These are phyloP conservation scores for Zygogramma bicolorata DNA, from an alignment of 2,888 invertebrate genomes.

Conservation along the genomic window DNA sequence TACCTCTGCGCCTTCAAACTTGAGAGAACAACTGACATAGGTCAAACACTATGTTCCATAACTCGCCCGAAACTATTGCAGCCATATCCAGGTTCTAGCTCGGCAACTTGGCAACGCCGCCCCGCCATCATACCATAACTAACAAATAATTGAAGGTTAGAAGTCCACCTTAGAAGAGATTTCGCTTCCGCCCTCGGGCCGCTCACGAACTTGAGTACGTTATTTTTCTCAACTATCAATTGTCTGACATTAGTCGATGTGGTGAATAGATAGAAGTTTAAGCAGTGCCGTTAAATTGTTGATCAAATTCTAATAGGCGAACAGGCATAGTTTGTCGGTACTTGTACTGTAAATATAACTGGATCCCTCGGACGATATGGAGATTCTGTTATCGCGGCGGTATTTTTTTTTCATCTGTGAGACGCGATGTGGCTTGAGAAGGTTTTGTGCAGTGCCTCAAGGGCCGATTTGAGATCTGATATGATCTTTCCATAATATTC, in stretches of 20 bases:
- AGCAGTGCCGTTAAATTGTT: constrained; percentile 19
- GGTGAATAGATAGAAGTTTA: constrained; percentile 32
- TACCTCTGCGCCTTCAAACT: too few relatives aligned
- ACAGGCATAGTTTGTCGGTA: neutral
- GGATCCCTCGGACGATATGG: neutral
- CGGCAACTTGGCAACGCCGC: neutral
- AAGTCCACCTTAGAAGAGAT: constrained; percentile 41
- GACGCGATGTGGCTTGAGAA: too few relatives aligned
- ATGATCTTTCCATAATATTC: too few relatives aligned
- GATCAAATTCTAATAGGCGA: constrained; percentile 15
- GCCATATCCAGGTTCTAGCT: neutral
- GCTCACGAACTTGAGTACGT: constrained; percentile 42
- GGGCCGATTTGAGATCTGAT: too few relatives aligned
- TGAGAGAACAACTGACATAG: too few relatives aligned
- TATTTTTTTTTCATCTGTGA: neutral
- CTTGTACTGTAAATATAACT: constrained; percentile 7
- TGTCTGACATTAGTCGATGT: constrained; percentile 43
- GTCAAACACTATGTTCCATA: too few relatives aligned
- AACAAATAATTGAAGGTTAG: constrained; percentile 50
- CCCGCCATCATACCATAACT: constrained; percentile 40
- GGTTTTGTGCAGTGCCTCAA: too few relatives aligned
- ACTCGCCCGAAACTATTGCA: neutral
- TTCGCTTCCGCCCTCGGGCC: constrained; percentile 48
- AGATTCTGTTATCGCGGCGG: neutral
- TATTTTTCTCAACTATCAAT: constrained; percentile 40